Percentiles rank a stretch among this genome's conserved stretches.
phyloP scores from a whole-genome alignment of 2,113 vertebrate species.

The Sinocyclocheilus anophthalmus region DNA sequence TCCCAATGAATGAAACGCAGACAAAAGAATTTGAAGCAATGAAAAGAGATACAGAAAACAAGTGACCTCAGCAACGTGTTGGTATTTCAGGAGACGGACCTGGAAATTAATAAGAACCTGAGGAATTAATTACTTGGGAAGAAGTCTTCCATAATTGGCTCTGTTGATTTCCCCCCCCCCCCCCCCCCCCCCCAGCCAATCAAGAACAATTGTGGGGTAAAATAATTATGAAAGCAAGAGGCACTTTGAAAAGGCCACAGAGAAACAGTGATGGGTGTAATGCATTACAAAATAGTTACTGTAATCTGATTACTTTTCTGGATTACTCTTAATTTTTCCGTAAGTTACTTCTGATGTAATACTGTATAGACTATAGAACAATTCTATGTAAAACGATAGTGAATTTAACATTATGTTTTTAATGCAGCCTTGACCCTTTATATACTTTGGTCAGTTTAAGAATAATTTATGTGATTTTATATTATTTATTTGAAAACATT shows the following conservation, averaged over 20 bases:
- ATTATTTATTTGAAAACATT: neutral
- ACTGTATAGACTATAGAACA: neutral
- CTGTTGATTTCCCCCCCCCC: neutral
- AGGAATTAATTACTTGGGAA: slow-evolving; percentile 27
- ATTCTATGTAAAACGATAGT: neutral
- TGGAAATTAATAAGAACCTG: slow-evolving; percentile 1
- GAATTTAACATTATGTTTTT: too few species aligned
- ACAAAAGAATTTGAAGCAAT: neutral
- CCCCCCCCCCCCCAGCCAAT: too few species aligned
- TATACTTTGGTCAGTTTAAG: neutral
- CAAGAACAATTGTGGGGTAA: neutral
- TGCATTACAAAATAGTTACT: neutral
- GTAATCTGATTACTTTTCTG: neutral
- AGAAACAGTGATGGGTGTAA: neutral
- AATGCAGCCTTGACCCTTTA: neutral
- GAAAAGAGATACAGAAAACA: neutral
- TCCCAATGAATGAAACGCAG: neutral
- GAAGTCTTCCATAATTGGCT: slow-evolving; percentile 26
- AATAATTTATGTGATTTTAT: neutral
- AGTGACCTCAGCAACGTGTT: neutral
- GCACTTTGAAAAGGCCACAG: neutral
- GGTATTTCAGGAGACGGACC: slow-evolving; percentile 7
- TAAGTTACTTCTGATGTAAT: neutral
- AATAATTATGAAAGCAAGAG: neutral
- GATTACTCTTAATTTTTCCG: neutral